Conservation (phyloP, 1,140 invertebrate species). For the Lysiphlebus fabarum region DNA sequence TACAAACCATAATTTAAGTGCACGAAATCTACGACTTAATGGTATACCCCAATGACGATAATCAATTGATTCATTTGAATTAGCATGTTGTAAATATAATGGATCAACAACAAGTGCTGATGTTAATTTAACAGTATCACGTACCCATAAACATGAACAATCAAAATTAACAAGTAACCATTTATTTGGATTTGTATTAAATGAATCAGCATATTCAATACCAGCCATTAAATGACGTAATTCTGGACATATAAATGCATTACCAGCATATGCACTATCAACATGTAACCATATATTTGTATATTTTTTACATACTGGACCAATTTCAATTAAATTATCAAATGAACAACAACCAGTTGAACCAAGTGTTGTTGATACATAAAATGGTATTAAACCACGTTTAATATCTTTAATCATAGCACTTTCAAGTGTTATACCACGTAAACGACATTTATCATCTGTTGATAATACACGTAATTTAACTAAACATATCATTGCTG, state of each 20-base stretch:
- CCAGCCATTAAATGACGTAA: conserved; percentile 71
- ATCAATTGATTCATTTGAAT: conserved; percentile 76
- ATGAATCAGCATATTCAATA: conserved; percentile 82
- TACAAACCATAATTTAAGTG: conserved; percentile 88
- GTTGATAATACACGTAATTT: conserved; percentile 85
- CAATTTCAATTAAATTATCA: conserved; percentile 78
- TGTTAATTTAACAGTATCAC: conserved; percentile 83
- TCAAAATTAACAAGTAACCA: conserved; percentile 89
- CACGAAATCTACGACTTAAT: conserved; percentile 78
- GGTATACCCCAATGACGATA: conserved; percentile 90
- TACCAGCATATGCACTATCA: conserved; percentile 81
- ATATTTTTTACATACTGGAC: conserved; percentile 70
- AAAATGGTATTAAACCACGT: conserved; percentile 82
- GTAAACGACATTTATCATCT: conserved; percentile 75
- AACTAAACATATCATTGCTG: conserved; percentile 86
- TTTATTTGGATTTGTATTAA: conserved; percentile 93
- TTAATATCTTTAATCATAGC: conserved; percentile 75
- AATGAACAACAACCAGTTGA: conserved; percentile 81
- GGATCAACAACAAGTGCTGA: conserved; percentile 93
- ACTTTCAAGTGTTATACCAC: conserved; percentile 68
- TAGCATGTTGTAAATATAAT: conserved; percentile 81
- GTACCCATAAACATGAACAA: conserved; percentile 87
- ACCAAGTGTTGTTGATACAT: conserved; percentile 76
- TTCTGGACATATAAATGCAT: conserved; percentile 81
- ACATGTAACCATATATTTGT: conserved; percentile 70